Evolutionary conservation across 1,140 invertebrate genomes (phyloP).

Genomic region (Steinernema feltiae): DNA sequence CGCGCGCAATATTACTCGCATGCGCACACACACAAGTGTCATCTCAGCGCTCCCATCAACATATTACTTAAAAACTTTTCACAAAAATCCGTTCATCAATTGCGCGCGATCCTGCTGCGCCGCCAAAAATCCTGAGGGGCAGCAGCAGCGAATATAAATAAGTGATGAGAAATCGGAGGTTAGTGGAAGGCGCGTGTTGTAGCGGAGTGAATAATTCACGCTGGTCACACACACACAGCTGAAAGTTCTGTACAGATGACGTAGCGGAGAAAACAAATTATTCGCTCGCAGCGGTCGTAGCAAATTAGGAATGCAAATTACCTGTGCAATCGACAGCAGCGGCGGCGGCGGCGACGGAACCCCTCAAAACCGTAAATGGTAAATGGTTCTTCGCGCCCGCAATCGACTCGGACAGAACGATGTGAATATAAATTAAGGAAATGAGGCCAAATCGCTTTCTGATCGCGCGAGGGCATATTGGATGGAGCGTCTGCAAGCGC

Average conservation of each 20-base stretch:
- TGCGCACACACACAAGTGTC: slow-evolving; percentile 1
- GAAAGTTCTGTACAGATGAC: too few species aligned
- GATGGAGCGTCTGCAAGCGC: not conserved
- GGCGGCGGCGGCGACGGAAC: not conserved
- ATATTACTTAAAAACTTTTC: not conserved
- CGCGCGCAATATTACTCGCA: not conserved
- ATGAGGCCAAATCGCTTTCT: slow-evolving; percentile 15
- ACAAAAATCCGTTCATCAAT: not conserved
- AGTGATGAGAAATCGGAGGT: not conserved
- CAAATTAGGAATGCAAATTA: slow-evolving; percentile 11
- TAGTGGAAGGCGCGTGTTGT: slow-evolving; percentile 4
- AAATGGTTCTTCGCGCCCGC: too few species aligned
- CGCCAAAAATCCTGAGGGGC: not conserved
- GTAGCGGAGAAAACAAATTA: slow-evolving; percentile 8
- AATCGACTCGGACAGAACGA: too few species aligned
- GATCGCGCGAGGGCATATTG: not conserved
- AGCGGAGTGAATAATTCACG: not conserved
- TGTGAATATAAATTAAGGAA: slow-evolving; percentile 6
- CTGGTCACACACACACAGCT: slow-evolving; percentile 14
- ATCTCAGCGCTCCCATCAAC: not conserved
- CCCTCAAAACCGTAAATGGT: not conserved
- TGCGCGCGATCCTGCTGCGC: too few species aligned
- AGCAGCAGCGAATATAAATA: not conserved
- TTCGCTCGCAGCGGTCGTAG: not conserved
- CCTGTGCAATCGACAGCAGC: not conserved